Conservation (phyloP, 2,888 invertebrate genomes). For the Rhopalosiphum nymphaeae region DNA sequence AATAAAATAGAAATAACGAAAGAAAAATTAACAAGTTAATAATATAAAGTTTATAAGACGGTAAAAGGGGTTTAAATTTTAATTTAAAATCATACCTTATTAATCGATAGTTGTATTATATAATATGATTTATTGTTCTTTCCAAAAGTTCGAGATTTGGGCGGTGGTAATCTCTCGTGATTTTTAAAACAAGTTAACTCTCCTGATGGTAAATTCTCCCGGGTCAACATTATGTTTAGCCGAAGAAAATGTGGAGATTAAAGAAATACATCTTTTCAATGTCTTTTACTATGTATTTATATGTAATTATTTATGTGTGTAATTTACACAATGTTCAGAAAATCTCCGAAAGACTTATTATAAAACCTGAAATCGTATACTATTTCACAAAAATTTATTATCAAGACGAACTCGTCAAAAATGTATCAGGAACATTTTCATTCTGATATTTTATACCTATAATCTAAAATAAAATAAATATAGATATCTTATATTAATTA, state of each 20-base stretch:
- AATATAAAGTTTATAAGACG: not conserved
- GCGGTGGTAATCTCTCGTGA: no score
- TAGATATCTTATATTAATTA: not conserved
- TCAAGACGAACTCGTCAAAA: not conserved
- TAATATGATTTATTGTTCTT: not conserved
- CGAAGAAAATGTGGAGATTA: not conserved
- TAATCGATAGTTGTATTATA: not conserved
- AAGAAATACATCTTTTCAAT: not conserved
- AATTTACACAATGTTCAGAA: not conserved
- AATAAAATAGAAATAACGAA: not conserved
- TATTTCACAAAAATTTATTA: not conserved
- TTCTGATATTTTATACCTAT: not conserved
- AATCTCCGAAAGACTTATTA: not conserved
- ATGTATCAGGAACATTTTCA: not conserved
- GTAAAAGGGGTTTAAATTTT: not conserved
- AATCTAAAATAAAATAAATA: not conserved
- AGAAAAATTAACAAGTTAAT: not conserved
- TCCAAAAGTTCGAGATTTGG: not conserved
- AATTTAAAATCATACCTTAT: not conserved
- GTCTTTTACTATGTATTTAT: not conserved
- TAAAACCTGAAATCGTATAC: not conserved
- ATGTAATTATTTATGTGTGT: not conserved
- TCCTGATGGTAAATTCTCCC: no score
- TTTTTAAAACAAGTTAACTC: no score
- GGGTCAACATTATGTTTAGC: no score